Conservation (phyloP, 2,113 vertebrate species). For the Brienomyrus longianalis region DNA sequence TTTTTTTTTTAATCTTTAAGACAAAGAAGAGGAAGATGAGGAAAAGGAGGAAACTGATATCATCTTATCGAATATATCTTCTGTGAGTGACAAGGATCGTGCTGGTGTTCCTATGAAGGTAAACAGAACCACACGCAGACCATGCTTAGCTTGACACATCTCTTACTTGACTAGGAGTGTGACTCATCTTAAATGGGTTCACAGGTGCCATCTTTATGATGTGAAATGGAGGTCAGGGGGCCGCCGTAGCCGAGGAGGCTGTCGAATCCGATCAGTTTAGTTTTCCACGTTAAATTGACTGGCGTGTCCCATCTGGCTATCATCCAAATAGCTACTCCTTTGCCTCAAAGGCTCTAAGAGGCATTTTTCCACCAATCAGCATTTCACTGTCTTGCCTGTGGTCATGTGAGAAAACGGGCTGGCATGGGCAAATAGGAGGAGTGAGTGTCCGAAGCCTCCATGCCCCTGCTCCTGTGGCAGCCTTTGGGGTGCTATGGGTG, state of each 20-base stretch:
- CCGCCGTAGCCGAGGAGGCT: background rate
- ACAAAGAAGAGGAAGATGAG: conserved; percentile 25
- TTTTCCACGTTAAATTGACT: background rate
- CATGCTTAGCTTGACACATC: background rate
- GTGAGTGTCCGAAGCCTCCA: background rate
- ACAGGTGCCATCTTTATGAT: background rate
- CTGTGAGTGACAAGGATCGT: conserved; percentile 32
- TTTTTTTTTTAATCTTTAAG: background rate
- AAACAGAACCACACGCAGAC: background rate
- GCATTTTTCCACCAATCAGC: background rate
- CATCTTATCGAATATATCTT: conserved; percentile 22
- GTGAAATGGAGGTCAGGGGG: background rate
- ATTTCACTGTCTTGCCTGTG: background rate
- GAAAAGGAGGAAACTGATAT: conserved; percentile 27
- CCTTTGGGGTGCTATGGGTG: background rate
- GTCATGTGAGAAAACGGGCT: background rate
- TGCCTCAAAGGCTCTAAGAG: background rate
- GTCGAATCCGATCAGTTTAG: background rate
- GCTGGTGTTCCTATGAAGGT: conserved; percentile 54
- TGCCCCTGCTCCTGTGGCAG: background rate
- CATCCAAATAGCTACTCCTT: background rate
- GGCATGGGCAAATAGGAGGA: background rate
- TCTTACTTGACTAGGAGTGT: background rate
- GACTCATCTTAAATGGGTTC: background rate
- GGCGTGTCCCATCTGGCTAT: background rate